Evolutionary conservation across 1,140 invertebrate genomes (phyloP).

Genomic region (Bombus picipes): DNA sequence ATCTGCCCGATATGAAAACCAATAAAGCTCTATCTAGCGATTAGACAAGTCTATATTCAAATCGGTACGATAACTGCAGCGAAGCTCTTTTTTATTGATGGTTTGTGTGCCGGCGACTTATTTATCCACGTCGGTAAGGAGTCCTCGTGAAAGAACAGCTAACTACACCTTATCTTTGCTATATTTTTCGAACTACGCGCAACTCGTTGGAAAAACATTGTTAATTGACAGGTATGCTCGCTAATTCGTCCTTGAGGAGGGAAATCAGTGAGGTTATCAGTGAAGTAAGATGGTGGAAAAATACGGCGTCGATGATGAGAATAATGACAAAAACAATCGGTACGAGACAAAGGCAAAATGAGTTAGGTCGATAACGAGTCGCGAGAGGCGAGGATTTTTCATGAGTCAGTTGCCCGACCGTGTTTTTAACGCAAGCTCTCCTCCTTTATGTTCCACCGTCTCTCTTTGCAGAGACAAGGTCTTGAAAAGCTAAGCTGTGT

Average conservation of each 20-base stretch:
- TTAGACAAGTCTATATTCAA: neutral
- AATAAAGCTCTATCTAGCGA: neutral
- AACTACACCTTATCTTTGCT: neutral
- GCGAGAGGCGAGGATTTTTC: constrained; percentile 50
- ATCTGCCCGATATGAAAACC: neutral
- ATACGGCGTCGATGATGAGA: neutral
- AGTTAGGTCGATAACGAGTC: constrained; percentile 47
- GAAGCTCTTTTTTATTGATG: neutral
- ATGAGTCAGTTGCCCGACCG: constrained; percentile 47
- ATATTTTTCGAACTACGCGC: neutral
- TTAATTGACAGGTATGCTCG: neutral
- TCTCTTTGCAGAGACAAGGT: neutral
- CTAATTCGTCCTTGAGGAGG: neutral
- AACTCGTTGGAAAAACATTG: neutral
- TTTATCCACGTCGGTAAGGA: neutral
- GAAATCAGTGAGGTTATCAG: neutral
- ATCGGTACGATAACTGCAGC: neutral
- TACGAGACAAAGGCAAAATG: neutral
- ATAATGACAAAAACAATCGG: constrained; percentile 44
- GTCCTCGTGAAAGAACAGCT: neutral
- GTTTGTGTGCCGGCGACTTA: constrained; percentile 3
- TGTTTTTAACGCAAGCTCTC: constrained; percentile 1
- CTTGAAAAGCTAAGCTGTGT: neutral
- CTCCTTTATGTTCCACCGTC: neutral
- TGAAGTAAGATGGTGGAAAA: neutral